Evolutionary conservation across 2,113 vertebrate species (phyloP).

Genomic region (Myrmecophaga tridactyla): DNA sequence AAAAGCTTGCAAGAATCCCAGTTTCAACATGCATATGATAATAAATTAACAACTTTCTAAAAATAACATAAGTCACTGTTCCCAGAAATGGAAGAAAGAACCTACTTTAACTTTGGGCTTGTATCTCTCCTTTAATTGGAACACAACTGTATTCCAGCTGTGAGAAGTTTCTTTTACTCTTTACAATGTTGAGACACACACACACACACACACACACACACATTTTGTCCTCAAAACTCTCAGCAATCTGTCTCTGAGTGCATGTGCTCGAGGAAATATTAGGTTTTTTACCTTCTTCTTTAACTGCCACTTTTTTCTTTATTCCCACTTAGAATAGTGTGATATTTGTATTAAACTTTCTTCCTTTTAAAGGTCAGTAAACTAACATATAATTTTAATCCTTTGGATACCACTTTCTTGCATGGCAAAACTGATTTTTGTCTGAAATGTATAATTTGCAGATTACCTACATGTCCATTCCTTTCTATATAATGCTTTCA

Average conservation of each 20-base stretch:
- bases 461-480: conserved; percentile 27
- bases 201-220: background rate
- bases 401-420: conserved; percentile 16
- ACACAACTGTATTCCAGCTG: conserved; percentile 13
- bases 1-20: background rate
- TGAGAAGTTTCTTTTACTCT: background rate
- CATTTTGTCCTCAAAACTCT: conserved; percentile 6
- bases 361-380: conserved; percentile 34
- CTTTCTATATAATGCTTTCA: conserved; percentile 25
- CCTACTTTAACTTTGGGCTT: background rate
- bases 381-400: background rate
- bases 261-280: background rate
- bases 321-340: background rate
- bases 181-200: background rate
- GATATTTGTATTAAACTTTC: conserved; percentile 39
- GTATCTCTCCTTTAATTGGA: conserved; percentile 39
- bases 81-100: conserved; percentile 45
- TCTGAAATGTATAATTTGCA: conserved; percentile 2
- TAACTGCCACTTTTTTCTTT: background rate
- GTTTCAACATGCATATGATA: background rate
- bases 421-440: conserved; percentile 11
- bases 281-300: background rate
- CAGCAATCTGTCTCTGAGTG: background rate
- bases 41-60: background rate
- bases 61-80: background rate